Base-by-base conservation (phyloP, 2,888 invertebrate species). In the Empis stercorea region DNA sequence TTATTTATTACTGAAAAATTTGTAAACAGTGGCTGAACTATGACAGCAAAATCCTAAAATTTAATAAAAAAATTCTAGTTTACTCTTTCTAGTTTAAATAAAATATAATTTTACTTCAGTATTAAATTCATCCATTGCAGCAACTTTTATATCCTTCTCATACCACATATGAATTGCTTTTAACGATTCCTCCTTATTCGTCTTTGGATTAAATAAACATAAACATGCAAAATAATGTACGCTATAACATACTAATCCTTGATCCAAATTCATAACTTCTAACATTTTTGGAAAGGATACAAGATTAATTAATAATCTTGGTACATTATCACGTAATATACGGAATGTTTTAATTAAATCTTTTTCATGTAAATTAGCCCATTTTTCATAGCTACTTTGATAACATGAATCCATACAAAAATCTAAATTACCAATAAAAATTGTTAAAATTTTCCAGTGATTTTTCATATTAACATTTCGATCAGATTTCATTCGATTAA, bases 401-500 rank as follows among this genome's bases (percentile, higher is more conserved):
- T 68, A 74, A 53, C 80, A 80, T 46, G 78, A 62, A 39, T 77
- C 72, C 1, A 62, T 52, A 56, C 80, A 80, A 53, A 80, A 70
- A 54, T 80, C 78, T 57, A 80, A 80, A 30, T 69, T 62, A 17
- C 80, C 79, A 38, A 80, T 72, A 61, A 76, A 71, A 2, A 79
- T 56, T 0, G 74, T 75, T 15, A 80, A 63, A 36, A 80, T 55
- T 63, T 80, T 80, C 79, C 80, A 80, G 54, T 79, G 72, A 7
- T 67, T 68, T 27, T 71, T 52, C 48, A 78, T 53, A 53, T 79
- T 65, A 1, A 79, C 72, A 42, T 57, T 48, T 3, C 59, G 59
- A 58, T 65, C 62, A 1, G 52, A 56, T 9, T 55, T 55, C 50
- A 65, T 43, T 6, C 59, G 58, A 39, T 61, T 60, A 46, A 64